A percentile compares a stretch with the other conserved stretches of the same genome.
Conservation (phyloP, 2,888 invertebrate species). For the Tachina grossa region DNA sequence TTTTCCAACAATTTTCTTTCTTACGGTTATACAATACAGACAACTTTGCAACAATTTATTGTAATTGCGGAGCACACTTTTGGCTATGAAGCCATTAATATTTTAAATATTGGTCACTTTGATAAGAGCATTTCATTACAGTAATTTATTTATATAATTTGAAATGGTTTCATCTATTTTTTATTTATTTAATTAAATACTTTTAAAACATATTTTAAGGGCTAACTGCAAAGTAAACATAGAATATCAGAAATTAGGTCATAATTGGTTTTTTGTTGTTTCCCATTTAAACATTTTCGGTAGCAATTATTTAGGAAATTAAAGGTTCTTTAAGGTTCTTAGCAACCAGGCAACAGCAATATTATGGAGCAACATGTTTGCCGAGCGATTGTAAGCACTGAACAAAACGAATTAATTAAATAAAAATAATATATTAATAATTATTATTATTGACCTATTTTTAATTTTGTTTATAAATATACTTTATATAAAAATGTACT, state of each 20-base stretch:
- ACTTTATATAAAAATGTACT: too few species aligned
- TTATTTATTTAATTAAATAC: neutral
- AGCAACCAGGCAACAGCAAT: too few species aligned
- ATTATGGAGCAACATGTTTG: too few species aligned
- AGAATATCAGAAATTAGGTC: neutral
- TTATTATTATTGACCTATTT: too few species aligned
- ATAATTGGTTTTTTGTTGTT: neutral
- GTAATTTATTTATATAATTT: conserved; percentile 35
- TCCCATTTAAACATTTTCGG: too few species aligned
- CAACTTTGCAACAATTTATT: conserved; percentile 15
- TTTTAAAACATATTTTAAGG: conserved; percentile 2
- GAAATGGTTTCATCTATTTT: conserved; percentile 11
- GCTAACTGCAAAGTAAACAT: neutral
- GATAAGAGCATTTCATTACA: conserved; percentile 44
- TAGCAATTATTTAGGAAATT: too few species aligned
- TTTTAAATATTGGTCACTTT: conserved; percentile 47
- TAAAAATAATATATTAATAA: too few species aligned
- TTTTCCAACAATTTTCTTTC: conserved; percentile 2
- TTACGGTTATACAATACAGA: neutral
- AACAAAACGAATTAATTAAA: too few species aligned
- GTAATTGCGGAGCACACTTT: conserved; percentile 42
- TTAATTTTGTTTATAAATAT: too few species aligned
- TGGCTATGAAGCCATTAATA: conserved; percentile 39
- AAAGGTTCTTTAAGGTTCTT: too few species aligned
- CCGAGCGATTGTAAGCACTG: too few species aligned